Evolutionary conservation across 2,888 invertebrate species (phyloP).

Genomic region (Macaria notata): DNA sequence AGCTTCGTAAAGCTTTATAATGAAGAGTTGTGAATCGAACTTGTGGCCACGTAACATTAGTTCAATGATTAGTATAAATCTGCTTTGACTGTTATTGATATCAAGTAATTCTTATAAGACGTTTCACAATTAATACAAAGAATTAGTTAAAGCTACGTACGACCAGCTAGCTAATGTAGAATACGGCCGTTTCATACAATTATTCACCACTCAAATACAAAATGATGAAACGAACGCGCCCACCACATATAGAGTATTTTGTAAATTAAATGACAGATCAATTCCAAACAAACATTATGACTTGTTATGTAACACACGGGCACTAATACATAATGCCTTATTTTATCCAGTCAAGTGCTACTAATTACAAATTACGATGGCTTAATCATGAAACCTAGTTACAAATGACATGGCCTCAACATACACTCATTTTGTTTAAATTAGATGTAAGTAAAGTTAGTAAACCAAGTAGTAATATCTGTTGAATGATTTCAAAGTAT

Average conservation of each 20-base stretch:
- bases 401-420: constrained; percentile 7
- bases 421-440: background rate
- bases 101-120: constrained; percentile 52
- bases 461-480: constrained; percentile 2
- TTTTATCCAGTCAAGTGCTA: too few species aligned
- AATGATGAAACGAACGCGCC: too few species aligned
- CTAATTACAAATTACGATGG: too few species aligned
- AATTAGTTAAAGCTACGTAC: constrained; percentile 23
- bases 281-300: too few species aligned
- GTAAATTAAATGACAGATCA: too few species aligned
- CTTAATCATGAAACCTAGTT: background rate
- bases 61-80: constrained; percentile 61
- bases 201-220: too few species aligned
- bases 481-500: constrained; percentile 8
- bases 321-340: too few species aligned
- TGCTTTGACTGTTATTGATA: constrained; percentile 63
- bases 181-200: constrained; percentile 8
- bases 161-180: constrained; percentile 17
- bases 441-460: constrained; percentile 10
- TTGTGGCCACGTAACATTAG: constrained; percentile 76
- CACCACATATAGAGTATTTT: too few species aligned
- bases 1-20: constrained; percentile 81
- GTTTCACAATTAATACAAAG: constrained; percentile 39
- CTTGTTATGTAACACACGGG: too few species aligned
- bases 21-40: constrained; percentile 81